A percentile compares a stretch with the other conserved stretches of the same genome.
phyloP scores from a whole-genome alignment of 2,888 invertebrate species.

The Agrochola lychnidis region DNA sequence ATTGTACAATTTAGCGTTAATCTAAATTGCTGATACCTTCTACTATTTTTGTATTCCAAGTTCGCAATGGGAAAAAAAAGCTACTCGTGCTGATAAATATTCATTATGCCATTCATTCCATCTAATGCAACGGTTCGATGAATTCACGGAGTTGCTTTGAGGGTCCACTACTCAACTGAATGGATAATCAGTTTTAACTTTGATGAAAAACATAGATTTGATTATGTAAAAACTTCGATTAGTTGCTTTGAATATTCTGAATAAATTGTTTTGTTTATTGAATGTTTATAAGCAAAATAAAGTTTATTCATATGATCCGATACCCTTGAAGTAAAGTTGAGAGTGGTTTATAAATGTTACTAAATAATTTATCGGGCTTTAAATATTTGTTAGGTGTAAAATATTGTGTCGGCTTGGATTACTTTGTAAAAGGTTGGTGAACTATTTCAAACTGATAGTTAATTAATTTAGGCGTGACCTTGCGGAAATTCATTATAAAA shows the following conservation, averaged over 20 bases:
- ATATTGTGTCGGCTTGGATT: not conserved
- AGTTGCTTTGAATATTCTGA: conserved; percentile 19
- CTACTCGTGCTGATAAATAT: conserved; percentile 64
- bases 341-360: conserved; percentile 21
- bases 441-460: not conserved
- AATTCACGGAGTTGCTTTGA: conserved; percentile 25
- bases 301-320: conserved; percentile 5
- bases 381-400: conserved; percentile 8
- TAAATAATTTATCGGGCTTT: conserved; percentile 1
- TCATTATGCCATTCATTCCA: conserved; percentile 62
- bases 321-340: conserved; percentile 20
- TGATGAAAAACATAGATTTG: conserved; percentile 47
- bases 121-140: conserved; percentile 53
- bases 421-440: not conserved
- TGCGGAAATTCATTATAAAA: too few relatives aligned
- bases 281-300: conserved; percentile 17
- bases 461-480: too few relatives aligned
- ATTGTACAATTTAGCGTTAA: conserved; percentile 33
- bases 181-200: conserved; percentile 49
- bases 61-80: conserved; percentile 45
- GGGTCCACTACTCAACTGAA: conserved; percentile 34
- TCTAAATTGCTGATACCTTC: conserved; percentile 59
- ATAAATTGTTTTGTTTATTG: conserved; percentile 17
- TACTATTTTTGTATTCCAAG: conserved; percentile 54
- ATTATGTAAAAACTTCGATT: conserved; percentile 45